Evolutionary conservation across 2,888 invertebrate genomes (phyloP).

Genomic region (Erpobdella octoculata): DNA sequence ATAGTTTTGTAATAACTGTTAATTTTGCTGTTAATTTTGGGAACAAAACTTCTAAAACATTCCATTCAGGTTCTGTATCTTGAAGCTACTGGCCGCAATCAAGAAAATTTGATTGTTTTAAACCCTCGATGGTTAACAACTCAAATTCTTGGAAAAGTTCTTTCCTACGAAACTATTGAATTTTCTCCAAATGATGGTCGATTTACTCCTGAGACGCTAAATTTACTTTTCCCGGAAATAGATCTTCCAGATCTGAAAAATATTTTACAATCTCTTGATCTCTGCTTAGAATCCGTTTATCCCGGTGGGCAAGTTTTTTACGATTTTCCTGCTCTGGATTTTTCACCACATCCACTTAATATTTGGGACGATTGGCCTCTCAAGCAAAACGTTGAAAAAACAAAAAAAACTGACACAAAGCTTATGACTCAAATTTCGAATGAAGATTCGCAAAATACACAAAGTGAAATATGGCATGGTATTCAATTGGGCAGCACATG

Average conservation of each 20-base stretch:
- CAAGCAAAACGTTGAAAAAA: background rate
- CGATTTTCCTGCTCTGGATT: conserved; percentile 11
- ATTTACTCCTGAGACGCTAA: background rate
- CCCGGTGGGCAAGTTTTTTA: background rate
- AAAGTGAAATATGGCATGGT: conserved; percentile 7
- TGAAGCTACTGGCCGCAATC: background rate
- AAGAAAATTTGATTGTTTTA: background rate
- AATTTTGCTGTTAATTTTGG: background rate
- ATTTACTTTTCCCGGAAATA: background rate
- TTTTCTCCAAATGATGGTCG: background rate
- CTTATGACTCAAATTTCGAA: background rate
- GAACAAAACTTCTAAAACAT: background rate
- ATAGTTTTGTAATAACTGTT: background rate
- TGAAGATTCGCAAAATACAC: background rate
- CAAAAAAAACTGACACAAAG: background rate
- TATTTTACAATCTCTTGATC: background rate
- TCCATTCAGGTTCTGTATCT: background rate
- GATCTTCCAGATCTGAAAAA: conserved; percentile 1
- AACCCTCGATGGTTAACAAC: conserved; percentile 12
- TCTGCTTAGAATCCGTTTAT: background rate
- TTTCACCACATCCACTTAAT: conserved; percentile 2
- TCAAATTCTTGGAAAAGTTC: background rate
- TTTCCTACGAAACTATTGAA: conserved; percentile 2
- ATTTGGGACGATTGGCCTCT: background rate
- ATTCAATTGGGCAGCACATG: background rate